Evolutionary conservation across 2,888 invertebrate genomes (phyloP).

Genomic region (Drosophila imparisetae): DNA sequence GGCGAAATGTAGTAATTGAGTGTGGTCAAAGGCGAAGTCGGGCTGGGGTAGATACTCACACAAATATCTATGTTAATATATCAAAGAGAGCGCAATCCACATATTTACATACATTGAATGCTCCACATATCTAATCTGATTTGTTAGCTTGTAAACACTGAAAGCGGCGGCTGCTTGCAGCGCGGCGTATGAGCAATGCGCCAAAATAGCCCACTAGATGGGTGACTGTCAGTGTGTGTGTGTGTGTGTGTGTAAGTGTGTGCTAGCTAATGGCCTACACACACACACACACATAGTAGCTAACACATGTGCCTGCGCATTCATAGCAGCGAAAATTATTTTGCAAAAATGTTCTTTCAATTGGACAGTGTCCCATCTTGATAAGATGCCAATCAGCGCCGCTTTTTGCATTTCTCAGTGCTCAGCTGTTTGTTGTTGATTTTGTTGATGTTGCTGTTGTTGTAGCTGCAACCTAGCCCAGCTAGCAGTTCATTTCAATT

Average conservation of each 20-base stretch:
- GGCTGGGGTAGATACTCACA: neutral
- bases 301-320: conserved; percentile 24
- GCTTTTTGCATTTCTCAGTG: conserved; percentile 62
- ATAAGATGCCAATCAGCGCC: conserved; percentile 84
- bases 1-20: conserved; percentile 75
- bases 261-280: conserved; percentile 27
- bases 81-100: conserved; percentile 9
- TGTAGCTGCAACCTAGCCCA: conserved; percentile 25
- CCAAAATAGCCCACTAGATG: conserved; percentile 52
- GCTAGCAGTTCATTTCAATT: conserved; percentile 78
- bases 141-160: conserved; percentile 57
- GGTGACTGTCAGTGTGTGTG: conserved; percentile 51
- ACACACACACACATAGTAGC: conserved; percentile 5
- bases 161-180: conserved; percentile 40
- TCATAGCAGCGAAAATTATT: conserved; percentile 75
- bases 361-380: conserved; percentile 84
- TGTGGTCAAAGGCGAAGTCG: conserved; percentile 42
- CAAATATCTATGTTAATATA: neutral
- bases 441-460: conserved; percentile 29
- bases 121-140: conserved; percentile 71
- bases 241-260: conserved; percentile 32
- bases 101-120: conserved; percentile 14
- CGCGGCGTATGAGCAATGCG: conserved; percentile 61
- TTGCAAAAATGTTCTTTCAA: conserved; percentile 82
- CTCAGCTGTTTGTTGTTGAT: conserved; percentile 19